Evolutionary conservation across 2,113 vertebrate genomes (phyloP).

Genomic region (Boulengeromyrus knoepffleri): DNA sequence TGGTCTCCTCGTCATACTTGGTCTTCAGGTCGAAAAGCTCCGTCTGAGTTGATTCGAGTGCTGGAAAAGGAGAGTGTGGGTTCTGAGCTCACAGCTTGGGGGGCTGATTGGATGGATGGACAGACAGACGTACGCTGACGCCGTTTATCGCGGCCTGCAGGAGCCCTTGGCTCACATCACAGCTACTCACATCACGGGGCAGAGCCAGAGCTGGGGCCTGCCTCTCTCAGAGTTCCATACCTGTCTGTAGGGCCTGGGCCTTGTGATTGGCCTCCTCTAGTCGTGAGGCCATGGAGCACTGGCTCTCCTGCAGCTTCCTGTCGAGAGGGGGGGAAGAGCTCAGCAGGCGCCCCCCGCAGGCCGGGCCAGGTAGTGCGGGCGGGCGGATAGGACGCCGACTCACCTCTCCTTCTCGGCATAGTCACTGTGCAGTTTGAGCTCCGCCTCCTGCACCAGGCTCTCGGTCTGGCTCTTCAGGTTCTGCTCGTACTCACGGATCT

Average conservation of each 20-base stretch:
- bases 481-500: slow-evolving; percentile 96
- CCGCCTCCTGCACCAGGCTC: slow-evolving; percentile 89
- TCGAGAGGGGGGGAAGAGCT: slow-evolving; percentile 15
- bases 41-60: slow-evolving; percentile 93
- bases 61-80: slow-evolving; percentile 58
- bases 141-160: neutral
- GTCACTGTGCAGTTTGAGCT: slow-evolving; percentile 93
- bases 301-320: slow-evolving; percentile 91
- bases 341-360: neutral
- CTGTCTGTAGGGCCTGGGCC: slow-evolving; percentile 88
- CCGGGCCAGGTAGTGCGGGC: neutral
- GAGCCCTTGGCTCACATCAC: neutral
- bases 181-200: neutral
- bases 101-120: neutral
- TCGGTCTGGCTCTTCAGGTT: slow-evolving; percentile 92
- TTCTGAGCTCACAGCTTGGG: neutral
- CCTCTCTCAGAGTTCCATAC: slow-evolving; percentile 48
- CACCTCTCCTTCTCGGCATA: slow-evolving; percentile 94
- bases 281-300: slow-evolving; percentile 85
- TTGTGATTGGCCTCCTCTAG: slow-evolving; percentile 91
- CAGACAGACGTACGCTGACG: neutral
- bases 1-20: slow-evolving; percentile 96
- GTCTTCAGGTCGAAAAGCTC: slow-evolving; percentile 99
- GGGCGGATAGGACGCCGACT: neutral
- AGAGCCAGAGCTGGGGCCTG: neutral